Conservation (phyloP, 2,888 invertebrate genomes). For the Leptopterna dolabrata region DNA sequence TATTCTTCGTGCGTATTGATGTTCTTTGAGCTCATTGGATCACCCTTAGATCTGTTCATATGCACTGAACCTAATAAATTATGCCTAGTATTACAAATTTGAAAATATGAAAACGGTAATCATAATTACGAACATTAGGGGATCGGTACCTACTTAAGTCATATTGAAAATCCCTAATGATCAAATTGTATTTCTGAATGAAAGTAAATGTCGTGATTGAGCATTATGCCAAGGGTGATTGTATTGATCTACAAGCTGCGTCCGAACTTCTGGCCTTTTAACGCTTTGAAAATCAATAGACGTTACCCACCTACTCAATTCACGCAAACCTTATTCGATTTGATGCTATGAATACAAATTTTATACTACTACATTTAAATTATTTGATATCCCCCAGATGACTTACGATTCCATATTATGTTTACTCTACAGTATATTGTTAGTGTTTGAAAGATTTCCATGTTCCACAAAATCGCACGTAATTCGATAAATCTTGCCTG, state of each 20-base stretch:
- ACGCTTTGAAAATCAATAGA: not conserved
- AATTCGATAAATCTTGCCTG: not conserved
- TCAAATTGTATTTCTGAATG: too few species aligned
- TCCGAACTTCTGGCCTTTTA: not conserved
- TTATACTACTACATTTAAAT: not conserved
- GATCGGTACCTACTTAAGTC: too few species aligned
- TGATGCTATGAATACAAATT: not conserved
- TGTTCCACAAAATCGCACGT: conserved; percentile 1
- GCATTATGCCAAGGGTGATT: too few species aligned
- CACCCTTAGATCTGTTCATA: too few species aligned
- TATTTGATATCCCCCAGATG: not conserved
- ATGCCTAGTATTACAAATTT: too few species aligned
- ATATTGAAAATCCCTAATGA: too few species aligned
- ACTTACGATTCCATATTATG: not conserved
- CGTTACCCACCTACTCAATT: not conserved
- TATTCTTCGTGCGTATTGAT: too few species aligned
- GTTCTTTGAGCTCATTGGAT: too few species aligned
- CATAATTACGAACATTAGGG: too few species aligned
- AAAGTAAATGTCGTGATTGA: too few species aligned
- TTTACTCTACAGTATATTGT: not conserved
- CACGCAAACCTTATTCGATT: not conserved
- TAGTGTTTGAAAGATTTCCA: conserved; percentile 1
- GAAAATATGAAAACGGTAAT: too few species aligned
- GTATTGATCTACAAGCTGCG: not conserved
- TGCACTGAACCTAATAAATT: too few species aligned